Evolutionary conservation across 2,797 vertebrate species (phyloP), one percentile per base, ranked within the genome.

Genomic region (Leptatherina wallacei): DNA sequence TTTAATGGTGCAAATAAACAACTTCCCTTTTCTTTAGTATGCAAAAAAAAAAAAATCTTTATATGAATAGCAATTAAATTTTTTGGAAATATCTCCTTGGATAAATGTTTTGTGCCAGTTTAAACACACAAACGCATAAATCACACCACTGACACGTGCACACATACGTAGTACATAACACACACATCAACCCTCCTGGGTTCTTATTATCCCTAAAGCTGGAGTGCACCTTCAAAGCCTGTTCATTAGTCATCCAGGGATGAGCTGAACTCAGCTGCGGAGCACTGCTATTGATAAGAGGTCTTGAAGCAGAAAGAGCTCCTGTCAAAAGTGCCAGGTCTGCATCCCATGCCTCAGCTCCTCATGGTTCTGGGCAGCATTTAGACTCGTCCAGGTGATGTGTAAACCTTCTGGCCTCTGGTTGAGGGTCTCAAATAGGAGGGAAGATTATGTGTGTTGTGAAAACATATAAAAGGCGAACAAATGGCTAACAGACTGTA

Each of bases 301-400:
- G 65, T 59, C 81, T 65, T 65, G 71, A 87, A 89, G 85, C 86
- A 85, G 85, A 89, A 83, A 85, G 73, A 85, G 33, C 57, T 71
- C 42, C 49, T 81, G 80, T 83, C 75, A 85, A 51, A 86, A 83
- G 67, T 59, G 61, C 38, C 60, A 61, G 71, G 73, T 44, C 79
- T 65, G 44, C 0, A 9, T 69, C 51, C 60, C 24, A 51, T 51
- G 61, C 51, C 22, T 77, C 54, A 64, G 49, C 71, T 78, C 0
- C 84, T 96, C 95, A 93, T 92, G 96, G 96, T 88, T 96, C 96
- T 0, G 95, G 95, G 59, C 78, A 77, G 79, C 40, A 64, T 78
- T 83, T 74, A 78, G 33, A 85, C 69, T 27, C 61, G 61, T 78
- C 55, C 24, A 62, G 56, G 66, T 83, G 75, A 79, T 76, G 20